phyloP scores from a whole-genome alignment of 2,113 vertebrate species.

The Serinus canaria region DNA sequence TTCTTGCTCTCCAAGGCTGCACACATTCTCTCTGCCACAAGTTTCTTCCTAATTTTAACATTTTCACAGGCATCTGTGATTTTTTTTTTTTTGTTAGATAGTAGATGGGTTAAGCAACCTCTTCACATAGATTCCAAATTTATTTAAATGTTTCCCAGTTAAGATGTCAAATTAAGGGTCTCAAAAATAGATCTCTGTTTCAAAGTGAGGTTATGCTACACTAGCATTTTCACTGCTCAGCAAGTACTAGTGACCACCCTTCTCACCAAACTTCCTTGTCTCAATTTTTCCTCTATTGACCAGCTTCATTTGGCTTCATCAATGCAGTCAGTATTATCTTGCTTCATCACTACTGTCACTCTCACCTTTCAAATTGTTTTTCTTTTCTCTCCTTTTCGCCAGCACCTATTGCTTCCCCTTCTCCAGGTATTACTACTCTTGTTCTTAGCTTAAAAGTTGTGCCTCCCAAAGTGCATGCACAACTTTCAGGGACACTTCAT shows the following conservation, averaged over 20 bases:
- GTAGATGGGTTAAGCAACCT: neutral
- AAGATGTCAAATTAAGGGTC: neutral
- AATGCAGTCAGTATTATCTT: neutral
- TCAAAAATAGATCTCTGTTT: neutral
- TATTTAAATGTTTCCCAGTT: neutral
- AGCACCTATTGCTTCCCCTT: neutral
- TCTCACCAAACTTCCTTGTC: neutral
- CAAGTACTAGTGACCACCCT: neutral
- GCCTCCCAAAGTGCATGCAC: neutral
- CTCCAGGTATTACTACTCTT: neutral
- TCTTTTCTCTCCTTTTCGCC: neutral
- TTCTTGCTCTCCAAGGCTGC: neutral
- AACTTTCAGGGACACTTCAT: neutral
- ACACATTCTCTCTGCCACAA: accelerated
- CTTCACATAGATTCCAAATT: neutral
- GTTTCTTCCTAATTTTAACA: neutral
- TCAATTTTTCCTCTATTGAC: neutral
- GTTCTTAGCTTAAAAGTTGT: neutral
- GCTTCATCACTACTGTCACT: neutral
- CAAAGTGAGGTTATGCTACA: neutral
- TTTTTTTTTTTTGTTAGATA: neutral
- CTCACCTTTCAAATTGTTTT: neutral
- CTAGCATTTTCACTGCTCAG: neutral
- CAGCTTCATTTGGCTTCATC: neutral
- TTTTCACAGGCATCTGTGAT: neutral